Percentiles rank a stretch among this genome's conserved stretches.
These are phyloP conservation scores for Nudaria mundana DNA, from an alignment of 2,888 invertebrate genomes.

Conservation along the genomic window DNA sequence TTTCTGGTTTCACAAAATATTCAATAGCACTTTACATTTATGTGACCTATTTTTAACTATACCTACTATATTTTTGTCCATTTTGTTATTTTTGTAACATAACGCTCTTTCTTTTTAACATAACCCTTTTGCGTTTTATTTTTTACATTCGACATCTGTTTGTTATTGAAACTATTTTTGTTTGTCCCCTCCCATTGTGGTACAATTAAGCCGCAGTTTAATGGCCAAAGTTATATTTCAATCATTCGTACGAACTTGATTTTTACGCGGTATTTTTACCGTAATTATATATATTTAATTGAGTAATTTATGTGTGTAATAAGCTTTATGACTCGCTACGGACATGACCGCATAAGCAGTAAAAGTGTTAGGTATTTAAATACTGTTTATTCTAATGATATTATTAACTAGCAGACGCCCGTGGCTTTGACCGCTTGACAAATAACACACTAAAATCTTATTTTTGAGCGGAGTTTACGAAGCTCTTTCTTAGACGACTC, in stretches of 20 bases:
- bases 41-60: too few species aligned
- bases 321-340: conserved; percentile 39
- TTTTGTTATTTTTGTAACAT: conserved; percentile 4
- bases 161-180: conserved; percentile 71
- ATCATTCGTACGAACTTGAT: conserved; percentile 35
- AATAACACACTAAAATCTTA: too few species aligned
- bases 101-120: conserved; percentile 6
- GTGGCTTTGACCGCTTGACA: too few species aligned
- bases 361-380: conserved; percentile 14
- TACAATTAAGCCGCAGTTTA: conserved; percentile 67
- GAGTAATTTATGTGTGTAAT: conserved; percentile 59
- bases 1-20: too few species aligned
- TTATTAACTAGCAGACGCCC: too few species aligned
- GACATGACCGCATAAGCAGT: conserved; percentile 26
- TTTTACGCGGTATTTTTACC: conserved; percentile 47
- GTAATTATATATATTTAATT: conserved; percentile 59
- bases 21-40: too few species aligned
- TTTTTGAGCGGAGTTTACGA: too few species aligned
- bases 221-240: conserved; percentile 61
- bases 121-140: conserved; percentile 38
- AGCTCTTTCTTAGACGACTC: too few species aligned
- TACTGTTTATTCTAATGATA: too few species aligned
- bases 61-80: not conserved
- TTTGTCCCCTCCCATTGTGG: conserved; percentile 64
- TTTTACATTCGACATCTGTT: conserved; percentile 68